Percentiles rank a stretch among this genome's conserved stretches.
These are phyloP conservation scores for Habroteleia sp. DNA, from an alignment of 2,888 invertebrate genomes.

Conservation along the genomic window DNA sequence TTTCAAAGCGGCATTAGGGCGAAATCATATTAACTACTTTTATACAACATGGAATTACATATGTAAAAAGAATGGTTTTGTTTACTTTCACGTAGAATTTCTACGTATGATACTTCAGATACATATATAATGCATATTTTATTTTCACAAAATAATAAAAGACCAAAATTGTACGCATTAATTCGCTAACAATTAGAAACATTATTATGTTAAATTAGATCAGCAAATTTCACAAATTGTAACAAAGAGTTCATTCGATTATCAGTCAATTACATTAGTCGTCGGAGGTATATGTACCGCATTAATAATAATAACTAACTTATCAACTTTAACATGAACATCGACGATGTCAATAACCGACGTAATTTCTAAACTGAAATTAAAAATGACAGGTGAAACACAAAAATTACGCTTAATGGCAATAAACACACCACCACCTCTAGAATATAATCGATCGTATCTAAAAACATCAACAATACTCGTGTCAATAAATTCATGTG, in stretches of 20 bases:
- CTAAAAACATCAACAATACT: neutral
- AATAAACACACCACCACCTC: constrained; percentile 15
- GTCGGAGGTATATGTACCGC: neutral
- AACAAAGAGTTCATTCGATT: neutral
- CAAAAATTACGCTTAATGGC: neutral
- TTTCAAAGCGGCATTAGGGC: no score
- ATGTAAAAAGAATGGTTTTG: no score
- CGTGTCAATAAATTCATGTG: constrained; percentile 7
- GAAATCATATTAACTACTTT: no score
- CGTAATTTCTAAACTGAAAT: neutral
- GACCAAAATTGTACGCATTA: no score
- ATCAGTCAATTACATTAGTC: neutral
- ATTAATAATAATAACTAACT: neutral
- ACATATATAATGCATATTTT: no score
- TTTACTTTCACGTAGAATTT: no score
- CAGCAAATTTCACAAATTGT: neutral
- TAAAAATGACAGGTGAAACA: neutral
- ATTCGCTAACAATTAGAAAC: no score
- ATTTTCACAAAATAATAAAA: no score
- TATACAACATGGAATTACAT: no score
- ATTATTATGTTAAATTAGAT: neutral
- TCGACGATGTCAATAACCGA: neutral
- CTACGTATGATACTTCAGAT: no score
- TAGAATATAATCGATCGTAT: neutral
- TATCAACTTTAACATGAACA: neutral